Evolutionary conservation across 2,113 vertebrate genomes (phyloP).

Genomic region (Telmatochromis sp.): DNA sequence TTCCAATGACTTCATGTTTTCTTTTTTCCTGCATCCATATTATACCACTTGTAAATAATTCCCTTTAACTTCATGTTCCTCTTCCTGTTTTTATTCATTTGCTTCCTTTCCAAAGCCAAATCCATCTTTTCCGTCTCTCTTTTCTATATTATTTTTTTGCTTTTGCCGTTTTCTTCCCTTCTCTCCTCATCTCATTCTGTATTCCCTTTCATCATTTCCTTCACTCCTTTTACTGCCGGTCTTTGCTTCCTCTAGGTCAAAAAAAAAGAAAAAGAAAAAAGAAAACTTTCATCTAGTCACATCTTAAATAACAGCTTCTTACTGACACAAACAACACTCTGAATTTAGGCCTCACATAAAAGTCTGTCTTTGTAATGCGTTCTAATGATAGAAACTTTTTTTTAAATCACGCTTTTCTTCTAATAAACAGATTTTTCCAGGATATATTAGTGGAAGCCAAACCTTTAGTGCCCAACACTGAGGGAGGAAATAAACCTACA

Average conservation of each 20-base stretch:
- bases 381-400: not conserved
- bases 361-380: not conserved
- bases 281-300: constrained; percentile 8
- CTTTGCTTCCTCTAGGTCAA: not conserved
- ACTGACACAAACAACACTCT: not conserved
- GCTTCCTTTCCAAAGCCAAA: not conserved
- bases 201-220: constrained; percentile 21
- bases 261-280: not conserved
- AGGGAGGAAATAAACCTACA: not conserved
- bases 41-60: not conserved
- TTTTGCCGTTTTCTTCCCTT: not conserved
- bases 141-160: not conserved
- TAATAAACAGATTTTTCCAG: not conserved
- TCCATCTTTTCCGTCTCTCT: not conserved
- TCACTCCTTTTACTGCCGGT: not conserved
- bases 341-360: not conserved
- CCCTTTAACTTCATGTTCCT: not conserved
- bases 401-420: not conserved
- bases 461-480: not conserved
- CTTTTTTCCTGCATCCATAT: not conserved
- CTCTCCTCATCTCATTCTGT: not conserved
- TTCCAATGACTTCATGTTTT: rapidly evolving
- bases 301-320: not conserved
- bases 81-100: not conserved
- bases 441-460: not conserved